Evolutionary conservation across 2,113 vertebrate genomes (phyloP), one percentile per base, ranked within the genome.

Genomic region (Choloepus hoffmanni): DNA sequence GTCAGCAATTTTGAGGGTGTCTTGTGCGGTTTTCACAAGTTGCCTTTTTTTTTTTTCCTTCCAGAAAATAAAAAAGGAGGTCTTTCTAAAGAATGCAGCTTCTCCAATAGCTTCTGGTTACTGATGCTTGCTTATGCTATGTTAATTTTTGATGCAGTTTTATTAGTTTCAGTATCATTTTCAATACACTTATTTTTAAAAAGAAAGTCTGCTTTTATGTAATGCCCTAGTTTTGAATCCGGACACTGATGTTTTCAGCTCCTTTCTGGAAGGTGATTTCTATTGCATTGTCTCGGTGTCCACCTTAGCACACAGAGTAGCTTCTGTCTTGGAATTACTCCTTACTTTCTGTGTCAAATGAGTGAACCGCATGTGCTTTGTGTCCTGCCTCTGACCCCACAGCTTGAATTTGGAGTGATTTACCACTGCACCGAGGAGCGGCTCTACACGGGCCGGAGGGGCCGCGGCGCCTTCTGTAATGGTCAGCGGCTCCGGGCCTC

Each of bases 361-460:
- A 76, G 76, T 98, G 96, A 98, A 85, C 89, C 73, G 60, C 82
- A 63, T 97, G 96, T 94, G 95, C 97, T 98, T 98, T 89, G 97
- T 98, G 97, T 97, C 97, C 97, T 95, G 87, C 94, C 97, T 96
- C 89, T 96, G 95, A 97, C 73, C 94, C 96, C 97, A 68, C 98
- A 99, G 99, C 99, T 99, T 97, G 99, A 99, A 97, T 99, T 99
- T 84, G 99, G 99, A 79, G 99, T 99, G 98, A 98, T 99, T 97
- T 99, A 99, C 98, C 99, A 99, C 98, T 99, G 99, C 97, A 99
- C 98, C 16, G 99, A 99, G 97, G 99, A 98, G 96, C 99, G 98
- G 43, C 98, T 99, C 95, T 99, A 99, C 97, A 99, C 99, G 30
- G 99, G 98, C 97, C 99, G 98, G 98, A 98, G 98, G 98, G 99